Evolutionary conservation across 2,888 invertebrate species (phyloP).

Genomic region (Drosophila cognata): DNA sequence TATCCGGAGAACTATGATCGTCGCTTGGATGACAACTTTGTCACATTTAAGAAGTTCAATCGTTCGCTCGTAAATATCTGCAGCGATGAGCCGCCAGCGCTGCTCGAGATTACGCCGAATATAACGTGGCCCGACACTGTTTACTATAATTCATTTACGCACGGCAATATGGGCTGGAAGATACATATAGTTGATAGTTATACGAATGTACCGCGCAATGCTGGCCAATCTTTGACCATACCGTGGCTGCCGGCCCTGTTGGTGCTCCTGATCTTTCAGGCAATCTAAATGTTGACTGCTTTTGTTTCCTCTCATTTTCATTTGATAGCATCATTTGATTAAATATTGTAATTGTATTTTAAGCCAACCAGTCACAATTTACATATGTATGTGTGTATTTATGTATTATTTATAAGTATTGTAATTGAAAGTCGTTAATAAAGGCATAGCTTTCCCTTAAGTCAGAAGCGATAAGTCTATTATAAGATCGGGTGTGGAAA

Average conservation of each 20-base stretch:
- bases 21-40: slow-evolving; percentile 91
- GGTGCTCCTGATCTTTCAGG: slow-evolving; percentile 8
- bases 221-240: not conserved
- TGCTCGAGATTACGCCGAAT: slow-evolving; percentile 93
- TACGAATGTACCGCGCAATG: slow-evolving; percentile 62
- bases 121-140: slow-evolving; percentile 95
- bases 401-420: slow-evolving; percentile 49
- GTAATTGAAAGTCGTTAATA: slow-evolving; percentile 46
- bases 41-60: slow-evolving; percentile 93
- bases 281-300: slow-evolving; percentile 39
- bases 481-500: not conserved
- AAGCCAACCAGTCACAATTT: slow-evolving; percentile 48
- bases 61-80: slow-evolving; percentile 90
- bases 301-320: not conserved
- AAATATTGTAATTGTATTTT: slow-evolving; percentile 24
- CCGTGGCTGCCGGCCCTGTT: slow-evolving; percentile 9
- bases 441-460: slow-evolving; percentile 41
- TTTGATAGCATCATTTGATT: slow-evolving; percentile 6
- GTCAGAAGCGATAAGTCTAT: slow-evolving; percentile 12
- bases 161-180: slow-evolving; percentile 97
- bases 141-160: slow-evolving; percentile 97
- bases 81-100: slow-evolving; percentile 89
- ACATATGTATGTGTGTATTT: slow-evolving; percentile 25
- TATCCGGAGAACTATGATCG: slow-evolving; percentile 89
- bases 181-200: slow-evolving; percentile 93